Evolutionary conservation across 2,888 invertebrate genomes (phyloP).

Genomic region (Gastracanthus pulcherrimus): DNA sequence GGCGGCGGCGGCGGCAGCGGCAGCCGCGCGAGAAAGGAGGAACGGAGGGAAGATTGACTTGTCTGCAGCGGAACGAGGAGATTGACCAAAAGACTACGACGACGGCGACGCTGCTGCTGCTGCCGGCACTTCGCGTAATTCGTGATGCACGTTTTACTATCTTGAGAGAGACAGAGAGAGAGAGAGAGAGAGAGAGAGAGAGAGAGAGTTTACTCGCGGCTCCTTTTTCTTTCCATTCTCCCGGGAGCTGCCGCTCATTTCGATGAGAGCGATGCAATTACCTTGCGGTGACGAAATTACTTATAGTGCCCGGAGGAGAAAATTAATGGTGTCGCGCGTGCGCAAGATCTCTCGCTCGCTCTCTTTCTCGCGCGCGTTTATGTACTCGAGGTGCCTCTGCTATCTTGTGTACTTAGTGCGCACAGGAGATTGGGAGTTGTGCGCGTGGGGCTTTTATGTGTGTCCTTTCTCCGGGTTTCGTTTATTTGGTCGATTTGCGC

Average conservation of each 20-base stretch:
- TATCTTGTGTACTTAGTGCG: too few relatives aligned
- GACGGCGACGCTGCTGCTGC: conserved; percentile 24
- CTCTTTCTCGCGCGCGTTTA: background rate
- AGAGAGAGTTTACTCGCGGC: conserved; percentile 21
- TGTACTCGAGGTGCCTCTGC: too few relatives aligned
- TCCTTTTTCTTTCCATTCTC: conserved; percentile 41
- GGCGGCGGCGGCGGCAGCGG: background rate
- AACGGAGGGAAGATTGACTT: conserved; percentile 60
- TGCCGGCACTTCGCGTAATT: conserved; percentile 49
- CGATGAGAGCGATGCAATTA: conserved; percentile 45
- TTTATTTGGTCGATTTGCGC: background rate
- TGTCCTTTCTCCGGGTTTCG: background rate
- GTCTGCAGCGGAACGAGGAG: conserved; percentile 45
- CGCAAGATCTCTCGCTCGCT: conserved; percentile 20
- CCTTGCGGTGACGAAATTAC: conserved; percentile 52
- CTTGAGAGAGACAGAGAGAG: too few relatives aligned
- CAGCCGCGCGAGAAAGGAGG: conserved; percentile 12
- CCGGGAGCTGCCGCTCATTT: conserved; percentile 27
- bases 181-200: too few relatives aligned
- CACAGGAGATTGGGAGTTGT: too few relatives aligned
- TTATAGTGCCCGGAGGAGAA: conserved; percentile 37
- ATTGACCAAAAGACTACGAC: conserved; percentile 52
- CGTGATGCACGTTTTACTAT: conserved; percentile 50
- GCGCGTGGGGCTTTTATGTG: background rate
- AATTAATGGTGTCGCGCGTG: conserved; percentile 46